Evolutionary conservation across 2,888 invertebrate species (phyloP), one percentile per base, ranked within the genome.

Genomic region (Toxonevra muliebris): DNA sequence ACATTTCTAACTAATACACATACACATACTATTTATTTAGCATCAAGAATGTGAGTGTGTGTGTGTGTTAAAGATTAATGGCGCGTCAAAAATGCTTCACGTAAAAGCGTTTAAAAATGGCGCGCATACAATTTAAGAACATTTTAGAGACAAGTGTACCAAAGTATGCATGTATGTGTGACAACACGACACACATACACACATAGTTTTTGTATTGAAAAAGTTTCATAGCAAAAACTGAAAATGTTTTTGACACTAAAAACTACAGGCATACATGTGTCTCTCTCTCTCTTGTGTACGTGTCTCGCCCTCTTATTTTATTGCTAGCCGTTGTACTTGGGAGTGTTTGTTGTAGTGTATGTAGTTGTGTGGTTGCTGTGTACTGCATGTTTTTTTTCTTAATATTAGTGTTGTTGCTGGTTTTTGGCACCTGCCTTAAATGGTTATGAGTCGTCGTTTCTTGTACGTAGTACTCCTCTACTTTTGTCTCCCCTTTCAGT

Each of bases 1-100:
- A 55, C 13, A 40, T 13, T 40, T 30, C 30, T 30, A 30, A 30
- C 30, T n/a, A n/a, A n/a, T n/a, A n/a, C n/a, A n/a, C n/a, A n/a
- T n/a, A n/a, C n/a, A n/a, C n/a, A n/a, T n/a, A n/a, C n/a, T n/a
- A n/a, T n/a, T n/a, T n/a, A n/a, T n/a, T n/a, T n/a, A n/a, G n/a
- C n/a, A n/a, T n/a, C 3, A 42, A 15, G 19, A 62, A 15, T 55
- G 55, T 19, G 17, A 1, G 40, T 15, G 62, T 54, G 43, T 57
- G 48, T 59, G 65, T 50, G 65, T 74, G 74, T 74, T 73, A 63
- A 75, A 75, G 76, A 78, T 78, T 75, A 78, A 78, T 78, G 76
- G 74, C 70, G 73, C 74, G 69, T 74, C 72, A 71, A 68, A 75
- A 74, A 74, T 70, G 70, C 73, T 74, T 72, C 69, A 73, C 74